phyloP scores from a whole-genome alignment of 2,888 invertebrate genomes.

The Villa cingulata region DNA sequence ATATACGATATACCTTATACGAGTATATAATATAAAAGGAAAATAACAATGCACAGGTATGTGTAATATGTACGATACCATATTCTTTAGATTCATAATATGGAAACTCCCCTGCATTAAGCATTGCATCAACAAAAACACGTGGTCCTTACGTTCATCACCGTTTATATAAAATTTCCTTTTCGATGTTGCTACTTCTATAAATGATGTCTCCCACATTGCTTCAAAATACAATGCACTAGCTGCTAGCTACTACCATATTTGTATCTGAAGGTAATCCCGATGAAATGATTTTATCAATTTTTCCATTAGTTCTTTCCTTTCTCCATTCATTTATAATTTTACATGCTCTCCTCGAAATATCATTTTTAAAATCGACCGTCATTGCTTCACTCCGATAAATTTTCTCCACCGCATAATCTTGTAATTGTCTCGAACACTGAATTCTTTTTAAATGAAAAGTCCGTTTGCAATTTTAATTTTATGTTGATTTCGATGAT shows the following conservation, averaged over 20 bases:
- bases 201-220: conserved; percentile 50
- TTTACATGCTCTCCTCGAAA: conserved; percentile 30
- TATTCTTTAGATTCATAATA: conserved; percentile 33
- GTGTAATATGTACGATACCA: conserved; percentile 3
- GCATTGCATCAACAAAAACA: conserved; percentile 46
- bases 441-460: too few species aligned
- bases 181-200: conserved; percentile 34
- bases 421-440: too few species aligned
- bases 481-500: too few species aligned
- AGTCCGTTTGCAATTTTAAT: too few species aligned
- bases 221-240: conserved; percentile 50
- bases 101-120: conserved; percentile 44
- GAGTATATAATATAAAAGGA: too few species aligned
- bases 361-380: conserved; percentile 39
- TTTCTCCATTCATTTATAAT: conserved; percentile 47
- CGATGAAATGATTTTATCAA: conserved; percentile 39
- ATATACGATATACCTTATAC: too few species aligned
- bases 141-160: conserved; percentile 22
- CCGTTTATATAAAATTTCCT: conserved; percentile 43
- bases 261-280: conserved; percentile 39
- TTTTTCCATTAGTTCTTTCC: conserved; percentile 44
- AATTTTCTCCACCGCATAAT: too few species aligned
- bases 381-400: too few species aligned
- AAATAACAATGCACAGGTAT: too few species aligned
- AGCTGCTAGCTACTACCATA: conserved; percentile 45